phyloP scores from a whole-genome alignment of 2,113 vertebrate species.

The Syrrhaptes paradoxus region DNA sequence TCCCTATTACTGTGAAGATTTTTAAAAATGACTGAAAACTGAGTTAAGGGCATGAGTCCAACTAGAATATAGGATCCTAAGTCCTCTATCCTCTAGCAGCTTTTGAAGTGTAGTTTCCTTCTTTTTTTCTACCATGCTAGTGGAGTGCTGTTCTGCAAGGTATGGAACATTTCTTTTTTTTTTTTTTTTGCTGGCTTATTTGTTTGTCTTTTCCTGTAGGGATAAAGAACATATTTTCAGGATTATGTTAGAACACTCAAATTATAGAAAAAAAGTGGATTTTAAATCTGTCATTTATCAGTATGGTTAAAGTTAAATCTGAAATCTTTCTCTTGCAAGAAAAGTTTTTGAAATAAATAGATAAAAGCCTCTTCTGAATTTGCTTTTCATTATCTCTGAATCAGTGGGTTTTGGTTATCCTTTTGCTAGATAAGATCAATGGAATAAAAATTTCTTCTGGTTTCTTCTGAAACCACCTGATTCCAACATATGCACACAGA shows the following conservation, averaged over 20 bases:
- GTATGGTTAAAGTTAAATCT: background rate
- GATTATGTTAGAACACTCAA: background rate
- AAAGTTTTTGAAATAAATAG: background rate
- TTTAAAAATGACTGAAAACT: background rate
- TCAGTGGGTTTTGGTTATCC: background rate
- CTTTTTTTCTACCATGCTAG: background rate
- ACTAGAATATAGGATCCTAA: background rate
- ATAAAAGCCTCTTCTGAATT: background rate
- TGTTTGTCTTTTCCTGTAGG: background rate
- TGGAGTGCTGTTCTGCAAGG: background rate
- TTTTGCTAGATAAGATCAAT: background rate
- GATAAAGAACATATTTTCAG: background rate
- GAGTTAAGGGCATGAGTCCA: background rate
- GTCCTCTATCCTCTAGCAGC: background rate
- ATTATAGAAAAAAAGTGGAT: background rate
- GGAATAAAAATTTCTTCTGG: background rate
- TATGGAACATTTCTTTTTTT: background rate
- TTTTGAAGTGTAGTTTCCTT: background rate
- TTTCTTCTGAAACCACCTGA: background rate
- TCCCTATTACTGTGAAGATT: background rate
- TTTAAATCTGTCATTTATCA: background rate
- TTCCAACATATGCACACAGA: background rate
- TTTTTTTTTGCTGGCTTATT: background rate
- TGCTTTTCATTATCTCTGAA: background rate
- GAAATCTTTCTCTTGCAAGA: background rate